A percentile compares a stretch with the other conserved stretches of the same genome.
Evolutionary conservation across 1,140 invertebrate species (phyloP).

Genomic region (Drepana arcuata): DNA sequence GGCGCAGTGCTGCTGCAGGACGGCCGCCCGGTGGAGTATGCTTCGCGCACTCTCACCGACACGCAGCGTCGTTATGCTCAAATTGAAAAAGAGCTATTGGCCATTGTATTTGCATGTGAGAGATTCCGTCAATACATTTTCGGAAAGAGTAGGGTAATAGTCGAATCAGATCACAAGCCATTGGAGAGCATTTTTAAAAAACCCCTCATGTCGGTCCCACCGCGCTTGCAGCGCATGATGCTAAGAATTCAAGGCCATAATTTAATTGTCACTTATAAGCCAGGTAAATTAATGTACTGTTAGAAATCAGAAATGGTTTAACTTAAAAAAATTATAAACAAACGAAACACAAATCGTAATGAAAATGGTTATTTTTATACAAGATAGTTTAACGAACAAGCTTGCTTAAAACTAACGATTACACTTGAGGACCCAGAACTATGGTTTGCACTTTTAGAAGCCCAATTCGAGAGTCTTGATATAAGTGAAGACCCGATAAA

Average conservation of each 20-base stretch:
- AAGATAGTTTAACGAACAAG: too few species aligned
- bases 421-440: conserved; percentile 13
- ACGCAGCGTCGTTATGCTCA: not conserved
- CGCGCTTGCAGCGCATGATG: not conserved
- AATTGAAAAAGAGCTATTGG: not conserved
- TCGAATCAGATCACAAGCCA: not conserved
- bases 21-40: not conserved
- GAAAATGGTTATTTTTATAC: too few species aligned
- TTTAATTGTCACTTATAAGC: not conserved
- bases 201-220: not conserved
- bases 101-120: not conserved
- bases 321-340: too few species aligned
- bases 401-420: too few species aligned
- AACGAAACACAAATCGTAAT: too few species aligned
- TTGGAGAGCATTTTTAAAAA: not conserved
- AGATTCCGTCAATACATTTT: not conserved
- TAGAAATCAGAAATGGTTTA: too few species aligned
- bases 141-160: not conserved
- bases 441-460: conserved; percentile 14
- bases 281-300: not conserved
- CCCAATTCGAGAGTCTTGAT: conserved; percentile 5
- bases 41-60: not conserved
- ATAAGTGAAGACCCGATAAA: conserved; percentile 6
- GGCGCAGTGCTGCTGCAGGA: not conserved
- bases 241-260: not conserved